A percentile compares a stretch with the other conserved stretches of the same genome.
Conservation (phyloP, 2,113 vertebrate genomes). For the Hemibagrus wyckioides region DNA sequence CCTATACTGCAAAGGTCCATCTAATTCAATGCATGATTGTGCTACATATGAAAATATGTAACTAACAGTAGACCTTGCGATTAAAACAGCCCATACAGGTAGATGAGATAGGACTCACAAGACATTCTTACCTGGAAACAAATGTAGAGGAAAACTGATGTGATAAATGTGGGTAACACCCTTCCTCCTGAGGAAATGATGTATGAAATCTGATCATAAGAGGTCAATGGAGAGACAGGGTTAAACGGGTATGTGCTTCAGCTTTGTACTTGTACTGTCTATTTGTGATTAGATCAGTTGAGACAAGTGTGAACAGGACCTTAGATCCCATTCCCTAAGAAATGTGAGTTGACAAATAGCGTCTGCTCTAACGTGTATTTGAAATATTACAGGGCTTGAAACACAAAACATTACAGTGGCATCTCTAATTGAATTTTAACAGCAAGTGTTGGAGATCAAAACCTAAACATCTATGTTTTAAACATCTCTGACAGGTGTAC, state of each 20-base stretch:
- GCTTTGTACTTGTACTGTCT: no score
- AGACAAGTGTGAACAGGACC: background rate
- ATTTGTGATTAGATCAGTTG: background rate
- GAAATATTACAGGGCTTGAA: background rate
- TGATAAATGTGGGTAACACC: background rate
- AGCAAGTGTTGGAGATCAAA: background rate
- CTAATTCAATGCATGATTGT: background rate
- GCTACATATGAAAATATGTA: background rate
- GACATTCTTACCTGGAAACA: background rate
- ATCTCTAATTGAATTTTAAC: background rate
- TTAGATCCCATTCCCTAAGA: background rate
- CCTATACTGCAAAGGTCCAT: background rate
- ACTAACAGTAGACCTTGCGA: no score
- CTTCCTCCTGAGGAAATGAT: background rate
- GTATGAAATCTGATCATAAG: background rate
- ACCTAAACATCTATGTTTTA: background rate
- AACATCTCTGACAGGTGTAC: conserved; percentile 79
- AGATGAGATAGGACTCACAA: background rate
- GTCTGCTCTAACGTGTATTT: background rate
- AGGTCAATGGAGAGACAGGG: background rate
- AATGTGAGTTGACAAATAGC: background rate
- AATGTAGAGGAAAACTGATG: background rate
- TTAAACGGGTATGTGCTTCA: background rate
- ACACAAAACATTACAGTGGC: background rate
- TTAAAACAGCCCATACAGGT: no score